Conservation (phyloP, 1,140 invertebrate genomes). For the Delia radicum region DNA sequence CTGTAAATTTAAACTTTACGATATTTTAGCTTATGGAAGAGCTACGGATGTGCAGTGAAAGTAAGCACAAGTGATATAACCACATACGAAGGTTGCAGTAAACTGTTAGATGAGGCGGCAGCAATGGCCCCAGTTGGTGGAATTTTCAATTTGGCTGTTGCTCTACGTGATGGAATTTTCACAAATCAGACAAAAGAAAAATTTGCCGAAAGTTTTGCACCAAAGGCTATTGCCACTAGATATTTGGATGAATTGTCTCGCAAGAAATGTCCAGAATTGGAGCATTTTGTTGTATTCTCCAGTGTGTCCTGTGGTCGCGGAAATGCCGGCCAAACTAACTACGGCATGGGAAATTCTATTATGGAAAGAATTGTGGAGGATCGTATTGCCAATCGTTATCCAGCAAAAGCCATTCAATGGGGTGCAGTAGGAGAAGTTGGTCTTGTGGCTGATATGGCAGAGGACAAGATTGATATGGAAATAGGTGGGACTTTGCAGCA, state of each 20-base stretch:
- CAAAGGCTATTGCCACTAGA: slow-evolving; percentile 65
- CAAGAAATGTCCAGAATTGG: slow-evolving; percentile 60
- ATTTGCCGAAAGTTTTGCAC: slow-evolving; percentile 60
- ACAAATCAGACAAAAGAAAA: slow-evolving; percentile 64
- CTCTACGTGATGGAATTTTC: slow-evolving; percentile 65
- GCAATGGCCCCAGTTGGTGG: slow-evolving; percentile 69
- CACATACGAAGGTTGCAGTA: slow-evolving; percentile 62
- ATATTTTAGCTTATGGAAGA: slow-evolving; percentile 60
- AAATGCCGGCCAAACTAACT: slow-evolving; percentile 87
- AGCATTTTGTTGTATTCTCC: slow-evolving; percentile 79
- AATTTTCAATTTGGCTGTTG: slow-evolving; percentile 81
- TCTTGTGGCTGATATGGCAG: slow-evolving; percentile 78
- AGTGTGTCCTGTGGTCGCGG: slow-evolving; percentile 86
- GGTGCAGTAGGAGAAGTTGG: slow-evolving; percentile 72
- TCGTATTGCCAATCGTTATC: slow-evolving; percentile 59
- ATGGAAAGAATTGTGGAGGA: slow-evolving; percentile 73
- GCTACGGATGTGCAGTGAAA: slow-evolving; percentile 63
- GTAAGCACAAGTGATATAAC: slow-evolving; percentile 68
- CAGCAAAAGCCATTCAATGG: slow-evolving; percentile 71
- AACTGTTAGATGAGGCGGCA: slow-evolving; percentile 65
- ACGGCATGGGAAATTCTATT: slow-evolving; percentile 74
- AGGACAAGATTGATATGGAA: slow-evolving; percentile 73
- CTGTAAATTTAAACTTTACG: slow-evolving; percentile 57
- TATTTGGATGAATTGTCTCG: slow-evolving; percentile 63
- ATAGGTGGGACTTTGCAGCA: slow-evolving; percentile 83